phyloP scores from a whole-genome alignment of 2,113 vertebrate species.

The Sorex araneus region DNA sequence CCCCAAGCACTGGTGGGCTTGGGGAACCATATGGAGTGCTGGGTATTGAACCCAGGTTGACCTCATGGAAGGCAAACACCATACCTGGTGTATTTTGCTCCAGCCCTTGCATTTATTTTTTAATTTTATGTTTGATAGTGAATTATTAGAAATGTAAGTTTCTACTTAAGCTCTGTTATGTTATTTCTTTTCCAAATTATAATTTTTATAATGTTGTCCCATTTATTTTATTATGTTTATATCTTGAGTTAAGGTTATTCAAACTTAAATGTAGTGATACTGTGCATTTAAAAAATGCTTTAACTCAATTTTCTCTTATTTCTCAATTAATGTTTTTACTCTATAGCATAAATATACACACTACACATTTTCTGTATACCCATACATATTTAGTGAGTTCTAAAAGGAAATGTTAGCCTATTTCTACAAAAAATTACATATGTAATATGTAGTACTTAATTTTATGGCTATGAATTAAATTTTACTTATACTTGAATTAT shows the following conservation, averaged over 20 bases:
- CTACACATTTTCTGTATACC: background rate
- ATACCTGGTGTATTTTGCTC: no score
- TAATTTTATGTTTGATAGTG: background rate
- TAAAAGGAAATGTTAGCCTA: conserved; percentile 12
- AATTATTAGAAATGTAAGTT: conserved; percentile 29
- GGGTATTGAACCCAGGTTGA: no score
- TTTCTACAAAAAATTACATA: background rate
- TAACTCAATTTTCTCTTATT: conserved; percentile 41
- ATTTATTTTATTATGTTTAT: conserved; percentile 40
- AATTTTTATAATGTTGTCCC: background rate
- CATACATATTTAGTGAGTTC: background rate
- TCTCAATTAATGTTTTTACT: conserved; percentile 39
- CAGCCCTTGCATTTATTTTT: no score
- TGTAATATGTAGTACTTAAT: background rate
- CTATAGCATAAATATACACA: background rate
- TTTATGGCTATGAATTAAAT: conserved; percentile 34
- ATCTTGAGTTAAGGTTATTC: conserved; percentile 22
- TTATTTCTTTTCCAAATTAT: background rate
- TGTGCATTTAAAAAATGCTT: conserved; percentile 1
- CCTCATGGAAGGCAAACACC: no score
- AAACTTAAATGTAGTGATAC: background rate
- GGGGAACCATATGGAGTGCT: no score
- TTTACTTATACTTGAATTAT: conserved; percentile 36
- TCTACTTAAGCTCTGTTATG: background rate
- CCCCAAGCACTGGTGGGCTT: no score